phyloP scores from a whole-genome alignment of 2,113 vertebrate genomes.

The Speoplatyrhinus poulsoni region DNA sequence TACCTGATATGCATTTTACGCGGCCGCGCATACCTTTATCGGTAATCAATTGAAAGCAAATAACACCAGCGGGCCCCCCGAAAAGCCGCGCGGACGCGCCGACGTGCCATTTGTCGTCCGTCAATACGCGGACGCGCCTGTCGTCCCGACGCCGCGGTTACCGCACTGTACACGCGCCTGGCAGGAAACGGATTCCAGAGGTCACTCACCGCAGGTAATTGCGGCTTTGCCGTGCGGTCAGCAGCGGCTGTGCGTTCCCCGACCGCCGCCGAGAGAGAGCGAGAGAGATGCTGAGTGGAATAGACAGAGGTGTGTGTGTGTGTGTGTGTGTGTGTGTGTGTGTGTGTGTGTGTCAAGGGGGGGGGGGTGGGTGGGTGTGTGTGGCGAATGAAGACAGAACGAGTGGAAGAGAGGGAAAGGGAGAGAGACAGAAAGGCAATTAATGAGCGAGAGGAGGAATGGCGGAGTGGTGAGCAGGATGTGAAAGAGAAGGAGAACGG shows the following conservation, averaged over 20 bases:
- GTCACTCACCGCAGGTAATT: too few relatives aligned
- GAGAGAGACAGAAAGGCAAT: constrained; percentile 8
- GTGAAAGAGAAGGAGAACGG: constrained; percentile 32
- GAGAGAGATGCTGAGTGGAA: constrained; percentile 46
- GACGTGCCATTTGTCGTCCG: too few relatives aligned
- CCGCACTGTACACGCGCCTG: too few relatives aligned
- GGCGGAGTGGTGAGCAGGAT: constrained; percentile 3
- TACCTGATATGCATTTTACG: constrained; percentile 74
- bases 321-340: too few relatives aligned
- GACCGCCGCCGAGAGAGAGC: constrained; percentile 12
- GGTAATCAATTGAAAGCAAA: constrained; percentile 76
- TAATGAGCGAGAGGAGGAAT: constrained; percentile 6
- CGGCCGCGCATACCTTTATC: constrained; percentile 71
- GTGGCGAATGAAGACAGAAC: not conserved
- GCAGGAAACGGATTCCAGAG: too few relatives aligned
- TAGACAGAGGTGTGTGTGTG: constrained; percentile 41
- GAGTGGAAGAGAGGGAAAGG: constrained; percentile 1
- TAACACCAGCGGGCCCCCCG: constrained; percentile 57
- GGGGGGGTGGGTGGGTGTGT: constrained; percentile 14
- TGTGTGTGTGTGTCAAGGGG: too few relatives aligned
- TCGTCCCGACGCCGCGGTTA: too few relatives aligned
- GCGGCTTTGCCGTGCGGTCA: too few relatives aligned
- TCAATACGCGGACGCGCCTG: too few relatives aligned
- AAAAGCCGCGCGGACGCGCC: not conserved
- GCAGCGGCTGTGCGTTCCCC: too few relatives aligned